Evolutionary conservation across 2,797 vertebrate genomes (phyloP), one percentile per base, ranked within the genome.

Genomic region (Setipinna tenuifilis): DNA sequence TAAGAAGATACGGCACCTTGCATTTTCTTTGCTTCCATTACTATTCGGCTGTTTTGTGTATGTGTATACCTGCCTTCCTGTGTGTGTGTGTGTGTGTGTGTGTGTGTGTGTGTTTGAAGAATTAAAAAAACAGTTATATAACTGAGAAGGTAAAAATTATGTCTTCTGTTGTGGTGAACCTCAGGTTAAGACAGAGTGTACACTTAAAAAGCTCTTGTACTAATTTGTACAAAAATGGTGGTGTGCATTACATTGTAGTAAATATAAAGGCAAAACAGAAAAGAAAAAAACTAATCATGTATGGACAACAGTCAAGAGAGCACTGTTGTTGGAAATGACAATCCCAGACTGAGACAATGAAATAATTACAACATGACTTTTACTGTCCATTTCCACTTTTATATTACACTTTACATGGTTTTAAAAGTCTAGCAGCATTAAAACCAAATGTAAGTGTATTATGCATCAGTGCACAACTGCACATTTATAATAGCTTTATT

Each of bases 401-500:
- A 78, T 78, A 78, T 17, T 19, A 44, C 0, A 44, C 71, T 78
- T 75, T 17, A 71, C 35, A 35, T 14, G 68, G 28, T 31, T 28
- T 75, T 78, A 16, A 35, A 78, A 12, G 71, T 78, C 71, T 78
- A 41, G 41, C 5, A 7, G 17, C 0, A 44, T 21, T 41, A 21
- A 7, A 44, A 19, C 16, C 61, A 21, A 78, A 78, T 9, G 21
- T 21, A 41, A 41, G 35, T 10, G 16, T 78, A 14, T 41, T 21
- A 59, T 59, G 58, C 16, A 75, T 75, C 31, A 7, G 31, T 35
- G 25, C 68, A 75, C 16, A 75, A 35, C 31, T 17, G 71, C 71
- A 78, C 35, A 78, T 78, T 78, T 78, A 78, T 44, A 41, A 44
- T 44, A 9, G 31, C 31, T 44, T 78, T 78, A 78, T 44, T 44